A percentile compares a stretch with the other conserved stretches of the same genome.
Evolutionary conservation across 2,113 vertebrate genomes (phyloP).

Genomic region (Microtus pennsylvanicus): DNA sequence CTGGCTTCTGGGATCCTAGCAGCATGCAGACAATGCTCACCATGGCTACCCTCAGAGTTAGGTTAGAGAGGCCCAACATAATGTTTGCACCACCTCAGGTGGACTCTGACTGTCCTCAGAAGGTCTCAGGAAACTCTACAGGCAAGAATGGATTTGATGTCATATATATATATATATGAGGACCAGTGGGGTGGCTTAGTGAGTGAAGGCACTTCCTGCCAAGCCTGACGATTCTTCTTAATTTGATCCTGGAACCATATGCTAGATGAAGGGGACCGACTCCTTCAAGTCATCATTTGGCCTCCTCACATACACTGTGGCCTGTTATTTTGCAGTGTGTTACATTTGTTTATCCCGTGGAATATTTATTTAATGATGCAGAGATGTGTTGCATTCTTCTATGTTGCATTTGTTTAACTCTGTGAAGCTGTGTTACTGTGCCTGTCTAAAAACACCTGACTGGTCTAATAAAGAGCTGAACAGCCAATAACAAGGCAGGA

Average conservation of each 20-base stretch:
- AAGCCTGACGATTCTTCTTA: not conserved
- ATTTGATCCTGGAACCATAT: not conserved
- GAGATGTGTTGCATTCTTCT: not conserved
- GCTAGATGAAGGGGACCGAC: not conserved
- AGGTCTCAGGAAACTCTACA: not conserved
- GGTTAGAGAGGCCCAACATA: not conserved
- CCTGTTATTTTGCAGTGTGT: not conserved
- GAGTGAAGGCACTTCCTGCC: not conserved
- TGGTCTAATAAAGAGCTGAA: not conserved
- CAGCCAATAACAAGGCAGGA: not conserved
- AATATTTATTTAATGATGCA: not conserved
- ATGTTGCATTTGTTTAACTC: not conserved
- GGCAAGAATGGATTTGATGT: conserved; percentile 21
- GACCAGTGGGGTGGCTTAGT: not conserved
- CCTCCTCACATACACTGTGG: not conserved
- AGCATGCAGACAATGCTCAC: not conserved
- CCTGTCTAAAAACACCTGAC: not conserved
- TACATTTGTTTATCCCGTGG: not conserved
- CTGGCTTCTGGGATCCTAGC: not conserved
- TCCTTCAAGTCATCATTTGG: not conserved
- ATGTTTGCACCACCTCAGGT: not conserved
- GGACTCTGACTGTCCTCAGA: not conserved
- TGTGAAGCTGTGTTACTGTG: not conserved
- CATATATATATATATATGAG: too few species aligned
- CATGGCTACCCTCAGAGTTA: not conserved